Evolutionary conservation across 2,797 vertebrate species (phyloP).

Genomic region (Phataginus tricuspis): DNA sequence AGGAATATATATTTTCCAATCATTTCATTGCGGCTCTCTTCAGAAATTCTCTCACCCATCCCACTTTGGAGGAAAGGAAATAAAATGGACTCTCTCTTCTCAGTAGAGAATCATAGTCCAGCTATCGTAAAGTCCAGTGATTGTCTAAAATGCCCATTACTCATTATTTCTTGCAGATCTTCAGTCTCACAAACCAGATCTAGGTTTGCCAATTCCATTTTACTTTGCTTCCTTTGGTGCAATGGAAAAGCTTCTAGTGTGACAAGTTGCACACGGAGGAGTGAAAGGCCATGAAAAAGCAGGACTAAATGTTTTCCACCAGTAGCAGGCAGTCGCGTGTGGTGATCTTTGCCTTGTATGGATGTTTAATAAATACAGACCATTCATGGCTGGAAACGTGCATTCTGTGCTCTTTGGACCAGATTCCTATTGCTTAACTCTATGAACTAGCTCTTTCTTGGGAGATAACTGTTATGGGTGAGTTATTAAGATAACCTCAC

Average conservation of each 20-base stretch:
- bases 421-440: slow-evolving; percentile 70
- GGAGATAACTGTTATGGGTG: slow-evolving; percentile 72
- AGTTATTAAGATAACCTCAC: slow-evolving; percentile 77
- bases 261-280: slow-evolving; percentile 44
- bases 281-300: slow-evolving; percentile 47
- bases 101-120: not conserved
- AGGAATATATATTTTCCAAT: slow-evolving; percentile 40
- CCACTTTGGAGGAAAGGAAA: not conserved
- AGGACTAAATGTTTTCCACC: slow-evolving; percentile 65
- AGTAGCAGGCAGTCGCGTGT: not conserved
- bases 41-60: not conserved
- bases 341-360: slow-evolving; percentile 41
- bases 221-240: slow-evolving; percentile 63
- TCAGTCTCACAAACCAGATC: slow-evolving; percentile 71
- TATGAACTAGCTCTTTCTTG: slow-evolving; percentile 74
- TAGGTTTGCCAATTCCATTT: slow-evolving; percentile 68
- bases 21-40: slow-evolving; percentile 66
- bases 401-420: slow-evolving; percentile 52
- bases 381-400: slow-evolving; percentile 49
- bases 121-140: not conserved
- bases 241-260: slow-evolving; percentile 56
- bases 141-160: slow-evolving; percentile 70
- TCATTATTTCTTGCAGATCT: slow-evolving; percentile 72
- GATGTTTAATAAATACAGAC: slow-evolving; percentile 64
- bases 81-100: slow-evolving; percentile 32